A percentile compares a stretch with the other conserved stretches of the same genome.
Conservation (phyloP, 2,797 vertebrate species). For the Galaxias olidus region DNA sequence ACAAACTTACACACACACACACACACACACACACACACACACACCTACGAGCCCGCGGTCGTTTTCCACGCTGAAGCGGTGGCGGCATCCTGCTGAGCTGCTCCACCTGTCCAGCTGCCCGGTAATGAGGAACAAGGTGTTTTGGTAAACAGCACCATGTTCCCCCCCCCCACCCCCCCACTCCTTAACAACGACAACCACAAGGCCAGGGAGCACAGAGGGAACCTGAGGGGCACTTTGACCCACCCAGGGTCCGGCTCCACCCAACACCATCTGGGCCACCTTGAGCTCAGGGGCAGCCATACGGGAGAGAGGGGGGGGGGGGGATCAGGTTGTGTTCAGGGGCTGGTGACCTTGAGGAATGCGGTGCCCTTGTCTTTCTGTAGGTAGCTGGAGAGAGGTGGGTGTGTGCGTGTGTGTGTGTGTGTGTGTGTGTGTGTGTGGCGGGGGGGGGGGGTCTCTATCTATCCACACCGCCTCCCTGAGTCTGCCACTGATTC, state of each 20-base stretch:
- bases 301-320: constrained; percentile 1
- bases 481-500: too few species aligned
- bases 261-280: too few species aligned
- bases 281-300: neutral
- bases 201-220: constrained; percentile 18
- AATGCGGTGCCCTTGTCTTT: neutral
- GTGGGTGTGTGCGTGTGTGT: too few species aligned
- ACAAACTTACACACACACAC: too few species aligned
- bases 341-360: constrained; percentile 52
- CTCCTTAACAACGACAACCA: constrained; percentile 39
- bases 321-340: constrained; percentile 22
- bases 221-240: too few species aligned
- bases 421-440: too few species aligned
- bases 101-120: constrained; percentile 30
- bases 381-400: neutral
- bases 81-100: constrained; percentile 41
- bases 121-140: constrained; percentile 55
- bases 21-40: too few species aligned
- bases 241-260: too few species aligned
- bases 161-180: too few species aligned
- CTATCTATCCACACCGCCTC: too few species aligned
- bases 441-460: too few species aligned
- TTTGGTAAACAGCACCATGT: constrained; percentile 40
- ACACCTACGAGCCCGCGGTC: too few species aligned
- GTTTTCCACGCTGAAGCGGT: constrained; percentile 17